Percentiles rank a stretch among this genome's conserved stretches.
Evolutionary conservation across 2,888 invertebrate genomes (phyloP).

Genomic region (Mythimna impura): DNA sequence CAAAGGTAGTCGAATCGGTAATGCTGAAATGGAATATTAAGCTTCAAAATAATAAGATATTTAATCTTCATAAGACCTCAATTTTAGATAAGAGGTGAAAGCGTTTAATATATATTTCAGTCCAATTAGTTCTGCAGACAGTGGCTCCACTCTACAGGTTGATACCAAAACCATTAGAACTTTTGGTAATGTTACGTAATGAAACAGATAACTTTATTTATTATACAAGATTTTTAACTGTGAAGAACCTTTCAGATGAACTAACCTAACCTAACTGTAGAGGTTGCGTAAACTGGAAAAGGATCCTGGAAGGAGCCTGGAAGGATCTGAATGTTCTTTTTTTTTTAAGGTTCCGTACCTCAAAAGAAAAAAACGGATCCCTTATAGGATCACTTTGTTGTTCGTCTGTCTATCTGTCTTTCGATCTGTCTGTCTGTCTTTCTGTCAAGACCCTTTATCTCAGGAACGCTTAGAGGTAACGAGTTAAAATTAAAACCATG

Average conservation of each 20-base stretch:
- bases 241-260: background rate
- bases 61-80: slow-evolving; percentile 1
- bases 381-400: too few relatives aligned
- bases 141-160: slow-evolving; percentile 31
- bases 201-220: background rate
- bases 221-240: background rate
- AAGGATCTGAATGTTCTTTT: too few relatives aligned
- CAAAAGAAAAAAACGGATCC: too few relatives aligned
- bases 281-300: background rate
- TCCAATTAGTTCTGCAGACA: slow-evolving; percentile 51
- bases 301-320: too few relatives aligned
- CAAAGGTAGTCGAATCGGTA: background rate
- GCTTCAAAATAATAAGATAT: slow-evolving; percentile 3
- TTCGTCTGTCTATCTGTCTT: too few relatives aligned
- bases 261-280: background rate
- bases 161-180: slow-evolving; percentile 13
- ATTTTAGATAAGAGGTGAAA: slow-evolving; percentile 11
- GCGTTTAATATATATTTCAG: slow-evolving; percentile 48
- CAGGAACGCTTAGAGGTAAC: too few relatives aligned
- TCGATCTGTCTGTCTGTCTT: too few relatives aligned
- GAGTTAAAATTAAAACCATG: too few relatives aligned
- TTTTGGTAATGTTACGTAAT: slow-evolving; percentile 5
- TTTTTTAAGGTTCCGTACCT: too few relatives aligned
- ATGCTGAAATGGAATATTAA: background rate
- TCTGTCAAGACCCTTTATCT: too few relatives aligned